A percentile compares a stretch with the other conserved stretches of the same genome.
phyloP scores from a whole-genome alignment of 2,888 invertebrate species.

The Omphaloscelis lunosa region DNA sequence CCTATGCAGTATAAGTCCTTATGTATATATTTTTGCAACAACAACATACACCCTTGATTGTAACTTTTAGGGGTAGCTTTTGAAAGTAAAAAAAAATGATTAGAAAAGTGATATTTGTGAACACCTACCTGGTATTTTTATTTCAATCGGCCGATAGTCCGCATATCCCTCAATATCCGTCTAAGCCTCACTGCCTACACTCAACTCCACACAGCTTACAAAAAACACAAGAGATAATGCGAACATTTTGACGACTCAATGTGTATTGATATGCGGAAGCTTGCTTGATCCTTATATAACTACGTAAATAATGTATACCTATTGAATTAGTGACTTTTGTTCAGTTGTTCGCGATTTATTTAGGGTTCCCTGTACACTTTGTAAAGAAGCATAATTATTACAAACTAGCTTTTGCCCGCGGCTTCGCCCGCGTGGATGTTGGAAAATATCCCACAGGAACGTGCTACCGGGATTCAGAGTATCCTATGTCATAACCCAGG shows the following conservation, averaged over 20 bases:
- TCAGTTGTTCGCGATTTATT: too few relatives aligned
- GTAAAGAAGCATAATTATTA: too few relatives aligned
- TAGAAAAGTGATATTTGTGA: neutral
- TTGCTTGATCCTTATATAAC: neutral
- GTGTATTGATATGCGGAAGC: neutral
- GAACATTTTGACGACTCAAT: constrained; percentile 13
- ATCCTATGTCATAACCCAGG: too few relatives aligned
- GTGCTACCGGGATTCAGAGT: too few relatives aligned
- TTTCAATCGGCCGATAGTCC: neutral
- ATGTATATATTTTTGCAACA: neutral
- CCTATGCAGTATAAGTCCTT: neutral
- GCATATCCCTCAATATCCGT: neutral
- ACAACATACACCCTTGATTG: neutral
- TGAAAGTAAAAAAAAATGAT: too few relatives aligned
- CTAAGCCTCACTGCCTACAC: neutral
- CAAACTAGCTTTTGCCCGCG: too few relatives aligned
- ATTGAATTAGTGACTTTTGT: neutral
- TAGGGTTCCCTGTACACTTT: too few relatives aligned
- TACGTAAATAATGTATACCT: neutral
- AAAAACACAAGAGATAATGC: constrained; percentile 8
- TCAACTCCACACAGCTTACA: neutral
- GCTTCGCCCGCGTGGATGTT: too few relatives aligned
- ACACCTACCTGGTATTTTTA: constrained; percentile 3
- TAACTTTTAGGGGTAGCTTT: neutral
- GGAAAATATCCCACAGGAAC: too few relatives aligned